Evolutionary conservation across 2,797 vertebrate species (phyloP), one percentile per base, ranked within the genome.

Genomic region (Alectoris magna): DNA sequence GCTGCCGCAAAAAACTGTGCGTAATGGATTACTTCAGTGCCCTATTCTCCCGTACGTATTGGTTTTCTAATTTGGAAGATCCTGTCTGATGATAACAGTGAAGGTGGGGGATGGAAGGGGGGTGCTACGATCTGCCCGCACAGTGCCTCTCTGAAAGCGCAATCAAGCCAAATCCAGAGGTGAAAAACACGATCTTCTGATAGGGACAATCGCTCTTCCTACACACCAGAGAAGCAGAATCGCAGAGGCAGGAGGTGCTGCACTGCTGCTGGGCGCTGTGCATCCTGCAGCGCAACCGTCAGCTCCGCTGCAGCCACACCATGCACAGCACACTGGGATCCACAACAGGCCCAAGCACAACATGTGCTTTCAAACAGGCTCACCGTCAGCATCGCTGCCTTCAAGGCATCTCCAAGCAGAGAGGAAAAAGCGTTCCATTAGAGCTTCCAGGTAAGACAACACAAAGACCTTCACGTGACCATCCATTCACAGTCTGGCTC

Each of bases 1-100:
- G 1, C 5, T 8, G 23, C 29, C 38, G 78, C 21, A 44, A 46
- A 46, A 43, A 90, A 68, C 24, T 4, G 29, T n/a, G 16, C 7
- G 1, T 27, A 75, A 85, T 13, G 41, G 53, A 80, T 29, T 23
- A 16, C 38, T 80, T 56, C 49, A 7, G 69, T 3, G 59, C 69
- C 66, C 31, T 67, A 83, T 90, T 11, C 55, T 83, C 51, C 66
- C 38, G 1, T 36, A 2, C 38, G 36, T 72, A 94, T 26, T 90
- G 81, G 75, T 84, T 94, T 94, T 90, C 87, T 95, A 85, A 89
- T 92, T 72, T 72, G 55, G 80, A 74, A 74, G 69, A 94, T 90
- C 93, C 93, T 93, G 94, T 86, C 85, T 88, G 75, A 91, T 83
- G 66, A 29, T 51, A 27, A 51, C 9, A 78, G 56, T 46, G 63